Evolutionary conservation across 2,797 vertebrate genomes (phyloP).

Genomic region (Pogonophryne albipinna): DNA sequence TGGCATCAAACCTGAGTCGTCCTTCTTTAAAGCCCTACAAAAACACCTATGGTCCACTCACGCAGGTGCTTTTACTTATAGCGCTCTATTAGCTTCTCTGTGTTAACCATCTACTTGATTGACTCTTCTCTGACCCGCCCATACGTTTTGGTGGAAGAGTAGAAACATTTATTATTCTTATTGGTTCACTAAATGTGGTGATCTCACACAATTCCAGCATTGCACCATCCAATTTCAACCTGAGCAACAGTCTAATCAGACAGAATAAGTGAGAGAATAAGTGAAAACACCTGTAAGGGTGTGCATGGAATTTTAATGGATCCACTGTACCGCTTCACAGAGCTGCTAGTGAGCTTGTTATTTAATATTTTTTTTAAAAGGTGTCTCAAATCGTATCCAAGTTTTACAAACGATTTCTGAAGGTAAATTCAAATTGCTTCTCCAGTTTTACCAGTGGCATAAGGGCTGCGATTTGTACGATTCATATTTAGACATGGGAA

Average conservation of each 20-base stretch:
- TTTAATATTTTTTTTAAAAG: background rate
- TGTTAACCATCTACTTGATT: background rate
- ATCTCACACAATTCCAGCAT: background rate
- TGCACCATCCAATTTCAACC: background rate
- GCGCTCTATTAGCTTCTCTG: background rate
- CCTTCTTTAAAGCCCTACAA: background rate
- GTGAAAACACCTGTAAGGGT: background rate
- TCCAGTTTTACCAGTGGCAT: background rate
- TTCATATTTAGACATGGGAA: background rate
- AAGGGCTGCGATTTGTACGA: background rate
- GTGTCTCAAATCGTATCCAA: background rate
- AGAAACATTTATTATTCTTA: background rate
- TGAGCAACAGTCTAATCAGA: background rate
- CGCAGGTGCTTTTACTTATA: constrained; percentile 1
- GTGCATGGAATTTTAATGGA: too few species aligned
- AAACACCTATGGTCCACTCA: background rate
- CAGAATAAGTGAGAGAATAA: background rate
- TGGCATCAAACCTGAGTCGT: background rate
- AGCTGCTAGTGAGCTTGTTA: too few species aligned
- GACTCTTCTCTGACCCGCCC: background rate
- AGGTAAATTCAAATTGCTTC: background rate
- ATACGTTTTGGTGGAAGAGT: background rate
- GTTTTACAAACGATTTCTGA: background rate
- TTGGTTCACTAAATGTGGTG: background rate
- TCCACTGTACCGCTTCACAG: too few species aligned